Base-by-base conservation (phyloP, 2,888 invertebrate species). In the Leucania comma region DNA sequence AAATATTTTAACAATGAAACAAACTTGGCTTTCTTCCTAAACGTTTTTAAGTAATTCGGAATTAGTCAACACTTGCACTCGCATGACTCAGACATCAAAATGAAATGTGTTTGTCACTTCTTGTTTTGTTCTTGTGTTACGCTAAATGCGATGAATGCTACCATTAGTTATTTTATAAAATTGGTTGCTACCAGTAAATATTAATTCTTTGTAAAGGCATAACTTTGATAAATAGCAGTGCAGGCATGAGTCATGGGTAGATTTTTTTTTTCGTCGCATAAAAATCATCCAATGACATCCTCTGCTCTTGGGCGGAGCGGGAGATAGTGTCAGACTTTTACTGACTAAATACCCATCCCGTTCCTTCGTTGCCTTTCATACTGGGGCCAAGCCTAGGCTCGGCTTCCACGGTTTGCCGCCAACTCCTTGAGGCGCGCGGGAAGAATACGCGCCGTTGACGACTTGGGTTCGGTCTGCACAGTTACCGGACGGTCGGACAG, bases 1-100 rank as follows among this genome's bases (percentile, higher is more conserved):
- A 57, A 66, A 81, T 78, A 53, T 56, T 81, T 81, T 61, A 17
- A 35, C 26, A 78, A n/a, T 81, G 75, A 74, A 69, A 78, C 75
- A 70, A n/a, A 66, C 53, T 82, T 81, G 79, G 79, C 73, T 75
- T 51, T 59, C 60, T 58, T 72, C 67, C 70, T 68, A 74, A 74
- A 69, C 6, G 48, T 50, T 60, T 75, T 63, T 0, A 68, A 76
- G 61, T 59, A 29, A 61, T 72, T 63, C 59, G 0, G 42, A 32
- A 67, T 78, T 82, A 61, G 80, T 81, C 72, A 79, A 68, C 67
- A 2, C 64, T 73, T 61, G 29, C 46, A 24, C 61, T 64, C 17
- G 17, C 20, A 38, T 80, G 82, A 78, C 26, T 82, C 79, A 69
- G 42, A 32, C 24, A 35, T 22, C 20, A 9, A 54, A 48, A 59